Base-by-base conservation (phyloP, 2,888 invertebrate genomes). In the Steinernema carpocapsae region DNA sequence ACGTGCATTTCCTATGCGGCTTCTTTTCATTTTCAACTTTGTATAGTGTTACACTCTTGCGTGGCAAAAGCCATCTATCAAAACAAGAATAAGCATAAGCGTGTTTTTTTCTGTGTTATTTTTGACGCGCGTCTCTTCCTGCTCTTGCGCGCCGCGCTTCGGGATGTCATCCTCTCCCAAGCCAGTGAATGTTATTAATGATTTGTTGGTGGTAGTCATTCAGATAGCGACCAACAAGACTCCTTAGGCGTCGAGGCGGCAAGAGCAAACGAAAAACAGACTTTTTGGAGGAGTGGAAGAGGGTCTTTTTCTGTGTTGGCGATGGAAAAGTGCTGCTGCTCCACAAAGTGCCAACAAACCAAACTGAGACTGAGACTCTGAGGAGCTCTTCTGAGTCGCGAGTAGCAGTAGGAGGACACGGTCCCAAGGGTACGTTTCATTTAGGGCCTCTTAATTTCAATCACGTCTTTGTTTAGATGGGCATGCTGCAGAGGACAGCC, bases 21-120 rank as follows among this genome's bases (percentile, higher is more conserved):
- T 26, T 51, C n/a, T 19, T 51, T 6, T 12, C 56, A 56, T 24
- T 7, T 22, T 43, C 43, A 43, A 12, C n/a, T 24, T 56, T 56
- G 56, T 56, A 56, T 56, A 56, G 56, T 26, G 56, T 56, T 56
- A 26, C 56, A 56, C 56, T 56, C 26, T 22, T 19, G 22, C 56
- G 56, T 19, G 14, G n/a, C n/a, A n/a, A n/a, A n/a, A 17, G 48
- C 48, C 14, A 6, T 48, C 3, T 48, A 19, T 48, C 48, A 48
- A 48, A 48, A 3, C 48, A n/a, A n/a, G n/a, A n/a, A n/a, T n/a
- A n/a, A n/a, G n/a, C n/a, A 48, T n/a, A 6, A 48, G 48, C 48
- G 48, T 17, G 6, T 48, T 17, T 48, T 48, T 48, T 48, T 48
- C n/a, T 51, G 43, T 43, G 43, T 51, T 6, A 6, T 19, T 19